Conservation (phyloP, 2,888 invertebrate species). For the Diarsia dahlii region DNA sequence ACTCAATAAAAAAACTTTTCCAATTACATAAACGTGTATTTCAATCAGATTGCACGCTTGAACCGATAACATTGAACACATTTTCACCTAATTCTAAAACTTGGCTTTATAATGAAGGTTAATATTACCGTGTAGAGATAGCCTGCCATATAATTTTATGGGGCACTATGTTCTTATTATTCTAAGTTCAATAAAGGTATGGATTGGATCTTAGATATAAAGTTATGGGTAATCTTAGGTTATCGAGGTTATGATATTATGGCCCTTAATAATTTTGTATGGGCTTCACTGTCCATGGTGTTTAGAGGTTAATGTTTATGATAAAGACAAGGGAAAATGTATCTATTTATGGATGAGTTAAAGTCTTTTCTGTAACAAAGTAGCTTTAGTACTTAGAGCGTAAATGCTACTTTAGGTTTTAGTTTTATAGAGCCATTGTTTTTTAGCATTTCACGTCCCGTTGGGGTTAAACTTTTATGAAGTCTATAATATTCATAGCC, state of each 20-base stretch:
- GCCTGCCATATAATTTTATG: constrained; percentile 70
- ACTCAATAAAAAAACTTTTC: constrained; percentile 42
- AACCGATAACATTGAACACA: constrained; percentile 47
- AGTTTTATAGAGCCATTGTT: background rate
- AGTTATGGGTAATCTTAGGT: constrained; percentile 49
- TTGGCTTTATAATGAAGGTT: constrained; percentile 57
- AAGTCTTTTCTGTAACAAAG: background rate
- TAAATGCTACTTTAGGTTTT: background rate
- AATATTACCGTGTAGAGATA: constrained; percentile 58
- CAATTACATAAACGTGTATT: constrained; percentile 45
- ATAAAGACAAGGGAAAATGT: background rate
- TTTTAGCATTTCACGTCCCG: background rate
- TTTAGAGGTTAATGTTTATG: constrained; percentile 1
- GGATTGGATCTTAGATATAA: constrained; percentile 53
- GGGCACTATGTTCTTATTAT: constrained; percentile 66
- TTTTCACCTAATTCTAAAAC: constrained; percentile 59
- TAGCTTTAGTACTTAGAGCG: background rate
- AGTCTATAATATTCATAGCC: constrained; percentile 6
- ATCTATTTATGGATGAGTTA: background rate
- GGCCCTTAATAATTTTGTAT: constrained; percentile 17
- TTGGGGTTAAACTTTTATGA: background rate
- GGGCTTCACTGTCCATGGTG: background rate
- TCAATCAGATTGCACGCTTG: constrained; percentile 57
- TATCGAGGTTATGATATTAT: constrained; percentile 39
- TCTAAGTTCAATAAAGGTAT: constrained; percentile 67